These are phyloP conservation scores for Hartigia nigra DNA, from an alignment of 2,888 invertebrate genomes.

Conservation along the genomic window DNA sequence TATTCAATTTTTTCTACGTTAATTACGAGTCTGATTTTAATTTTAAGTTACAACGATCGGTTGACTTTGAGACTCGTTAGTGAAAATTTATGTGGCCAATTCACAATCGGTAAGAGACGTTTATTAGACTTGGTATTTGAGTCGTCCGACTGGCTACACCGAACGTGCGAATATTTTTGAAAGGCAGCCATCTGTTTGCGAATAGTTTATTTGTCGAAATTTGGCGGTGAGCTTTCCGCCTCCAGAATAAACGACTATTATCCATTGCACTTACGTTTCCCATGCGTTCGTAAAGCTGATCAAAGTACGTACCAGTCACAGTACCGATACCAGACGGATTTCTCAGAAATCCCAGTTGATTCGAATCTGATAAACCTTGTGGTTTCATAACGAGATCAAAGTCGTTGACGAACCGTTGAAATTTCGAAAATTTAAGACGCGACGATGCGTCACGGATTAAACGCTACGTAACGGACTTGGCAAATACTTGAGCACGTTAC, in stretches of 20 bases:
- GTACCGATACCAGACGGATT: not conserved
- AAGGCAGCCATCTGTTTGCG: not conserved
- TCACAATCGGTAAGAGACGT: not conserved
- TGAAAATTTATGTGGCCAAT: not conserved
- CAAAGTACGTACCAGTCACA: not conserved
- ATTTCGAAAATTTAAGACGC: not conserved
- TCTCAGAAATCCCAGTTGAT: not conserved
- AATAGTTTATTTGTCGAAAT: slow-evolving; percentile 20
- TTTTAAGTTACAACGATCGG: not conserved
- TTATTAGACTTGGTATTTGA: not conserved
- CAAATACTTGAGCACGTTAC: not conserved
- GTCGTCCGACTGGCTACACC: not conserved
- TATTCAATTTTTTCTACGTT: not conserved
- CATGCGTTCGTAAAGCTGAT: not conserved
- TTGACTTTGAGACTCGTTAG: not conserved
- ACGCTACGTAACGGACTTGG: not conserved
- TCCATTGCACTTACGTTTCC: not conserved
- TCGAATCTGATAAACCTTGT: not conserved
- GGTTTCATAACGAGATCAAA: not conserved
- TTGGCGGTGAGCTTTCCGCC: slow-evolving; percentile 8
- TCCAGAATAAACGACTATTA: not conserved
- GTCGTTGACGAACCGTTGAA: not conserved
- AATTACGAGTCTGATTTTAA: not conserved
- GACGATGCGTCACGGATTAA: not conserved
- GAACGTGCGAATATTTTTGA: not conserved